Evolutionary conservation across 1,140 invertebrate genomes (phyloP).

Genomic region (Drosophila funebris): DNA sequence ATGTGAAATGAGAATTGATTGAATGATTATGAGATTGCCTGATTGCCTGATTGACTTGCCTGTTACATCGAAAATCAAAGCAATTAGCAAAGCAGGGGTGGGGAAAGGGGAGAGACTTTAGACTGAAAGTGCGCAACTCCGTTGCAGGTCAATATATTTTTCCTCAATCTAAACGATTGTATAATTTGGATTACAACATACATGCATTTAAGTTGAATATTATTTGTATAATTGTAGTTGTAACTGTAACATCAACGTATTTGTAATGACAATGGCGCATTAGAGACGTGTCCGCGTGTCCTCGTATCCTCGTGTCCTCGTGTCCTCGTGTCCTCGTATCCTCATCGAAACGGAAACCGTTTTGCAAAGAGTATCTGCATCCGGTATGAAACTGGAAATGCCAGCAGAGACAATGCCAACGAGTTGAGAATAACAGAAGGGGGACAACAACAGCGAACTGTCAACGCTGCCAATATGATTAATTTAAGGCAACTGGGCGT

Average conservation of each 20-base stretch:
- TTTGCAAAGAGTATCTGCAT: conserved; percentile 35
- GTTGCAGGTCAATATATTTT: no score
- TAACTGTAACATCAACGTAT: conserved; percentile 6
- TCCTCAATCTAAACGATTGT: background rate
- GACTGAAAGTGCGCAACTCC: no score
- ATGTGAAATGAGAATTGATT: no score
- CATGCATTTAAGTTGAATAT: no score
- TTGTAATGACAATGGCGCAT: conserved; percentile 19
- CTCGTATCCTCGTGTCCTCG: no score
- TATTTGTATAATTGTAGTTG: background rate
- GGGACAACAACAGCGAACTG: conserved; percentile 9
- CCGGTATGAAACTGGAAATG: conserved; percentile 60
- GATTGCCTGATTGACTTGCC: background rate
- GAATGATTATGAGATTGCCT: background rate
- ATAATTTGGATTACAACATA: background rate
- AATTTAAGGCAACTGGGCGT: conserved; percentile 49
- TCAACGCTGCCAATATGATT: conserved; percentile 52
- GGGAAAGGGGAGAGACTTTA: no score
- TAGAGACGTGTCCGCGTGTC: conserved; percentile 25
- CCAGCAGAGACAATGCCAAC: conserved; percentile 57
- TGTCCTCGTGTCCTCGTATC: no score
- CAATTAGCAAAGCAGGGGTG: background rate
- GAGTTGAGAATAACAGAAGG: conserved; percentile 48
- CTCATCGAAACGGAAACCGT: conserved; percentile 21
- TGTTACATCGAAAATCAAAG: background rate